Conservation (phyloP, 2,797 vertebrate genomes). For the Otolemur crassicaudatus region DNA sequence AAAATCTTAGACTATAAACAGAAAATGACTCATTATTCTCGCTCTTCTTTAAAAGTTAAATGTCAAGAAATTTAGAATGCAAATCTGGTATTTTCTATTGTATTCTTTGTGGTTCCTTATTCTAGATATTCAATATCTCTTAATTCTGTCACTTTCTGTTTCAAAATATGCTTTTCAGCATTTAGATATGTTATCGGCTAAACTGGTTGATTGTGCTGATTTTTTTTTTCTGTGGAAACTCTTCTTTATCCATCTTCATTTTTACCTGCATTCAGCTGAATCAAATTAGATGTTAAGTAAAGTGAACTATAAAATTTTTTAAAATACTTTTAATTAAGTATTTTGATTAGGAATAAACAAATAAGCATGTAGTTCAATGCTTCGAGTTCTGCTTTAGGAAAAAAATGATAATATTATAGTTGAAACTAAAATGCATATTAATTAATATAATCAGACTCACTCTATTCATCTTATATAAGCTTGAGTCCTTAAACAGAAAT, state of each 20-base stretch:
- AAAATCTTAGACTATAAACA: neutral
- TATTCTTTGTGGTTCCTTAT: neutral
- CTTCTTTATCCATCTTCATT: neutral
- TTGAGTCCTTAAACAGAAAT: constrained; percentile 24
- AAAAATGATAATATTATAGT: neutral
- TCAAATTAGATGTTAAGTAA: constrained; percentile 42
- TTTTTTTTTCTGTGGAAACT: neutral
- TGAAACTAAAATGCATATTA: constrained; percentile 43
- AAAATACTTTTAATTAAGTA: neutral
- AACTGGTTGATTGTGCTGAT: neutral
- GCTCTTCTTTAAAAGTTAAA: constrained; percentile 39
- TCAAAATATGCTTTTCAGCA: neutral
- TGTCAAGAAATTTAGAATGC: neutral
- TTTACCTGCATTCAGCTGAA: neutral
- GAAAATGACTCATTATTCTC: constrained; percentile 23
- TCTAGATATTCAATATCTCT: neutral
- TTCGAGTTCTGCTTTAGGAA: neutral
- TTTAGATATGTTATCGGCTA: neutral
- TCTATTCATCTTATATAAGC: neutral
- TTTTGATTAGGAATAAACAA: neutral
- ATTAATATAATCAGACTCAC: neutral
- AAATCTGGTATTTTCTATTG: constrained; percentile 28
- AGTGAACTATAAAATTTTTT: neutral
- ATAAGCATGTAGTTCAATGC: neutral
- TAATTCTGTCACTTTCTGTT: neutral